A percentile compares a stretch with the other conserved stretches of the same genome.
Evolutionary conservation across 2,113 vertebrate species (phyloP).

Genomic region (Atlantisia rogersi): DNA sequence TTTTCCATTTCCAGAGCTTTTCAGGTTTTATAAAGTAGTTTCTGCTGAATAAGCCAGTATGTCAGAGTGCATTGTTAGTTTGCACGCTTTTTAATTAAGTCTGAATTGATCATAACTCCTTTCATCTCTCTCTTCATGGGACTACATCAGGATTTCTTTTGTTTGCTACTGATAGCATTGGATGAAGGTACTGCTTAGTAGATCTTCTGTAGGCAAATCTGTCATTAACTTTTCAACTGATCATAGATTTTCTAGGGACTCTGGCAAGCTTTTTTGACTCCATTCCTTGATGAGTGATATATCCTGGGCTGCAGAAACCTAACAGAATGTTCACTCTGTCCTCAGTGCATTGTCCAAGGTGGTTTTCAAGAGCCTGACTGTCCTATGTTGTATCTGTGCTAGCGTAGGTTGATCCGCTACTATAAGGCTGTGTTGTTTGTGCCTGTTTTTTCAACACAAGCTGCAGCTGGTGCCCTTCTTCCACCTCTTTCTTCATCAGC

Average conservation of each 20-base stretch:
- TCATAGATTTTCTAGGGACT: constrained; percentile 19
- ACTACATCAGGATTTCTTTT: constrained; percentile 5
- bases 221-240: constrained; percentile 11
- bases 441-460: neutral
- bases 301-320: constrained; percentile 26
- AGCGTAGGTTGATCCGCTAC: neutral
- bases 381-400: neutral
- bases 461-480: neutral
- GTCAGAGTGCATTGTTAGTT: neutral
- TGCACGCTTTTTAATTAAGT: neutral
- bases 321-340: constrained; percentile 2
- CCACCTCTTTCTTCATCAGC: constrained; percentile 46
- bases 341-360: constrained; percentile 55
- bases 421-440: constrained; percentile 73
- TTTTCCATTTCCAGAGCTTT: neutral
- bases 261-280: constrained; percentile 36
- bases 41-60: neutral
- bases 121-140: neutral
- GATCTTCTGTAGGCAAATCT: neutral
- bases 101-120: neutral
- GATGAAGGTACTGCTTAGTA: neutral
- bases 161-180: neutral
- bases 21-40: neutral
- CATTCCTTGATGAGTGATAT: neutral
- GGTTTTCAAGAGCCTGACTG: constrained; percentile 42